These are phyloP conservation scores for Coptotermes formosanus DNA, from an alignment of 1,140 invertebrate genomes.

Conservation along the genomic window DNA sequence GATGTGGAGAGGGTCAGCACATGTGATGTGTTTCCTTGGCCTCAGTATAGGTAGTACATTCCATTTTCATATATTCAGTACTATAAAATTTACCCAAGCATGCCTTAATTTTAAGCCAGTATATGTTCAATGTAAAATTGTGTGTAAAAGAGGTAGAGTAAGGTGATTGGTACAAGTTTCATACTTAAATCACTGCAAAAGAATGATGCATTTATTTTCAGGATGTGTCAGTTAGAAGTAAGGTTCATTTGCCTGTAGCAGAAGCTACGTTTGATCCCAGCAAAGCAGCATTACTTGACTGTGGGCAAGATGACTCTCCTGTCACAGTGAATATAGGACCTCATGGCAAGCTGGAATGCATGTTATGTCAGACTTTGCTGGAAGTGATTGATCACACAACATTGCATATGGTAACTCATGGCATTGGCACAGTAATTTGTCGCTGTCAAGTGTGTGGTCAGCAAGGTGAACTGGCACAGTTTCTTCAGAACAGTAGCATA, in stretches of 20 bases:
- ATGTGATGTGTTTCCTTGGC: too few species aligned
- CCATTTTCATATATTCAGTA: too few species aligned
- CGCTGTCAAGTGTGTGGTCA: constrained; percentile 37
- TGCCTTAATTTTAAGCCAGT: too few species aligned
- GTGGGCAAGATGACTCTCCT: neutral
- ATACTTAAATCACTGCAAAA: too few species aligned
- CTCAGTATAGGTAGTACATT: too few species aligned
- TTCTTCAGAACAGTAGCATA: constrained; percentile 23
- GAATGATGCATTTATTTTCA: too few species aligned
- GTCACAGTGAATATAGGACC: constrained; percentile 34
- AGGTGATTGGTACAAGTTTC: too few species aligned
- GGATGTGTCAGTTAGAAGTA: neutral
- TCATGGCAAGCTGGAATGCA: constrained; percentile 36
- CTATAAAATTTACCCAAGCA: too few species aligned
- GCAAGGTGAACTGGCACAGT: constrained; percentile 34
- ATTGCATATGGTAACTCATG: constrained; percentile 38
- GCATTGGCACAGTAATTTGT: constrained; percentile 38
- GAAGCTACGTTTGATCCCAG: neutral
- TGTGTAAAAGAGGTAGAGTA: too few species aligned
- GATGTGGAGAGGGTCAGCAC: too few species aligned
- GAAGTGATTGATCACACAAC: constrained; percentile 34
- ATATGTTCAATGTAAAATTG: too few species aligned
- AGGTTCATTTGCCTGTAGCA: neutral
- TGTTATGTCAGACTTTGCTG: constrained; percentile 34
- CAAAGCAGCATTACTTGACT: neutral